Evolutionary conservation across 2,113 vertebrate genomes (phyloP), one percentile per base, ranked within the genome.

Genomic region (Paramisgurnus dabryanus): DNA sequence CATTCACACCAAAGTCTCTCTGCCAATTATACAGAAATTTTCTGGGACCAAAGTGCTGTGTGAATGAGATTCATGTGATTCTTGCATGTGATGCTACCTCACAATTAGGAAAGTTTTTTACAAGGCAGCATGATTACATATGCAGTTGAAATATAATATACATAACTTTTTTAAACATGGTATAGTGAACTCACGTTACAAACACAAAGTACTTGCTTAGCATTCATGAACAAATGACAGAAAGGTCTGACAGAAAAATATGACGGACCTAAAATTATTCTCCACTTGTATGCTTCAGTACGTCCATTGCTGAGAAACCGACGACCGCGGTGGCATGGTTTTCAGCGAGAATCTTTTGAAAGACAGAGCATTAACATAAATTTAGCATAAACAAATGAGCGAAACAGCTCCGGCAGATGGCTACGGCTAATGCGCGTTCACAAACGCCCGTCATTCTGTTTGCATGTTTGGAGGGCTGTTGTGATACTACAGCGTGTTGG

Each of bases 311-410:
- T 18, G n/a, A 58, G 55, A 6, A 58, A 58, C 15, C 6, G 6
- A 15, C 12, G 53, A 12, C 67, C 22, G 6, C 13, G 0, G 10
- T 53, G 68, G 12, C 49, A 53, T 41, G 18, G 57, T 18, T n/a
- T 58, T 58, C 27, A 8, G 13, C 13, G 5, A 15, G 34, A 57
- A 71, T 57, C 69, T 50, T 71, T 11, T 71, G 50, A 57, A 71
- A 57, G 69, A 45, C 70, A 73, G 70, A 60, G 39, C n/a, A 73
- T 68, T 60, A 49, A 69, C 66, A 79, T 58, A 45, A 79, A 68
- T 61, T 68, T 79, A 60, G 77, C 77, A 60, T 79, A 41, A 79
- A 69, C 58, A 60, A 79, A 68, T 78, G 39, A 60, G 76, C 53
- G 11, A 41, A 47, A 45, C 18, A 4, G 45, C 40, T 58, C 50